Conservation (phyloP, 2,797 vertebrate species). For the Carcharodon carcharias region DNA sequence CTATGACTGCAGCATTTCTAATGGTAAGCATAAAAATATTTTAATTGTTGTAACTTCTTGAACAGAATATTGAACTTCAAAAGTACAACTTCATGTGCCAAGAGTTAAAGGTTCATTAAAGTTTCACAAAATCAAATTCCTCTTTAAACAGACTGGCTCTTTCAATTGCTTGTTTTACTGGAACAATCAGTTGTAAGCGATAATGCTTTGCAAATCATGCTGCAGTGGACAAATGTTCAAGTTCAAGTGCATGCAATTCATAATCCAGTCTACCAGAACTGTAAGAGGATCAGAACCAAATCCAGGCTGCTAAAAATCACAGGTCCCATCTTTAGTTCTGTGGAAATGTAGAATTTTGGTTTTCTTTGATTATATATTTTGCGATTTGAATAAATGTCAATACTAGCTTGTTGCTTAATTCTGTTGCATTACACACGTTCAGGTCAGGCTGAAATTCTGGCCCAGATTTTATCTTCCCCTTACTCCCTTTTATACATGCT, state of each 20-base stretch:
- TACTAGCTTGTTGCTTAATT: not conserved
- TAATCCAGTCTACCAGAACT: not conserved
- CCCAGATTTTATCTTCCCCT: not conserved
- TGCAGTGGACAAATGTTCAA: not conserved
- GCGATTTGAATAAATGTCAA: not conserved
- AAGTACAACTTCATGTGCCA: not conserved
- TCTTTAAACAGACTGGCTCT: not conserved
- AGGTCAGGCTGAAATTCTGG: not conserved
- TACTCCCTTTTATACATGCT: not conserved
- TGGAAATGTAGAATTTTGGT: not conserved
- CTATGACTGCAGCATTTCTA: constrained; percentile 63
- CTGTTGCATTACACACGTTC: not conserved
- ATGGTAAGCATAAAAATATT: constrained; percentile 53
- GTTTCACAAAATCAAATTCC: constrained; percentile 6
- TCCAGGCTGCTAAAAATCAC: not conserved
- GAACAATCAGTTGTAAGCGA: not conserved
- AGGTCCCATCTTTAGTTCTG: not conserved
- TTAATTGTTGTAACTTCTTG: constrained; percentile 19
- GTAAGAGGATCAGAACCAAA: not conserved
- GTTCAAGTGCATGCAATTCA: not conserved
- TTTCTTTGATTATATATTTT: not conserved
- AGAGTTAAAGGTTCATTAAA: not conserved
- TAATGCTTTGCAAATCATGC: not conserved
- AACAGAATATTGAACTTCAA: not conserved
- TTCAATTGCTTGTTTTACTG: not conserved